These are phyloP conservation scores for Drosophila kikkawai DNA, from an alignment of 1,140 invertebrate genomes.

Conservation along the genomic window DNA sequence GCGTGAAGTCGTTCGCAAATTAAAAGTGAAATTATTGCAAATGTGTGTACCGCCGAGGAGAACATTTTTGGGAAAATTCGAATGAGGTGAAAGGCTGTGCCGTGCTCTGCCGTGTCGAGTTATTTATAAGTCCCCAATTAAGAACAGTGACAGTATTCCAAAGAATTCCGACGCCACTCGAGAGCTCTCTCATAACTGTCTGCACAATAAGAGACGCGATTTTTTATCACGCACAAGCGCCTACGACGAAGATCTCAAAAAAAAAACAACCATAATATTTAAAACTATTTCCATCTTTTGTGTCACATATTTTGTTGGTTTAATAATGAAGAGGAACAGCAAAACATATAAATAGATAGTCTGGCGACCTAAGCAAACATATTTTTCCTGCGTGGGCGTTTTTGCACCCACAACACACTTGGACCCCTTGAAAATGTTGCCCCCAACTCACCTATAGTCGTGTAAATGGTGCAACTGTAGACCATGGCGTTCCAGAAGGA, in stretches of 20 bases:
- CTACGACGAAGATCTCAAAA: constrained; percentile 21
- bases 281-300: constrained; percentile 58
- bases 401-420: constrained; percentile 40
- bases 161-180: constrained; percentile 48
- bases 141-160: constrained; percentile 70
- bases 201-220: constrained; percentile 30
- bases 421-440: background rate
- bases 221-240: constrained; percentile 31
- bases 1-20: constrained; percentile 28
- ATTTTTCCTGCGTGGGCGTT: constrained; percentile 35
- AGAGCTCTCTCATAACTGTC: constrained; percentile 55
- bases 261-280: constrained; percentile 14
- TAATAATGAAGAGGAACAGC: constrained; percentile 29
- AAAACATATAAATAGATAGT: constrained; percentile 29
- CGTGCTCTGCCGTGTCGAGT: constrained; percentile 20
- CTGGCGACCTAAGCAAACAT: constrained; percentile 10
- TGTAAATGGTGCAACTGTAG: constrained; percentile 96
- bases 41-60: constrained; percentile 6
- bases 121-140: constrained; percentile 51
- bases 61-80: constrained; percentile 26
- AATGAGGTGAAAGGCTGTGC: constrained; percentile 3
- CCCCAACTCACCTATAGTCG: constrained; percentile 93
- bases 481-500: constrained; percentile 96
- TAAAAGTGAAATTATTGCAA: constrained; percentile 33
- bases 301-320: constrained; percentile 44